phyloP scores from a whole-genome alignment of 1,140 invertebrate species.

The Diabrotica virgifera region DNA sequence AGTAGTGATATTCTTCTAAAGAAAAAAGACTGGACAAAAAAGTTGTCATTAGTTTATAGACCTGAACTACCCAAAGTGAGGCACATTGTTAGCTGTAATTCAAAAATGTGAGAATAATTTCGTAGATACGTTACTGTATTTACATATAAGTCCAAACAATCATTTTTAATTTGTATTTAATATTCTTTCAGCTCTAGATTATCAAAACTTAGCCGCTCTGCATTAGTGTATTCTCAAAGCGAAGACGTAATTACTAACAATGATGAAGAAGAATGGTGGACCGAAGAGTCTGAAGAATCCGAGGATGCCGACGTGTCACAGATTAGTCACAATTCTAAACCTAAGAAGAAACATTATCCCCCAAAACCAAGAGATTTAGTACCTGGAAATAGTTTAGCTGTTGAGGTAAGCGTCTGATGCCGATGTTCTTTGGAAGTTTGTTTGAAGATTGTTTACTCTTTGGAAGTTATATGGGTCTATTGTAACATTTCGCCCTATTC shows the following conservation, averaged over 20 bases:
- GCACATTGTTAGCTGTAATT: constrained; percentile 28
- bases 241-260: constrained; percentile 17
- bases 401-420: constrained; percentile 32
- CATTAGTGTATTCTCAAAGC: constrained; percentile 22
- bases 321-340: constrained; percentile 33
- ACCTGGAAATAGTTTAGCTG: constrained; percentile 38
- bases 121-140: too few relatives aligned
- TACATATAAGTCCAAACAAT: too few relatives aligned
- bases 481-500: too few relatives aligned
- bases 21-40: constrained; percentile 42
- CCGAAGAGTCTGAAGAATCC: constrained; percentile 43
- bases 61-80: constrained; percentile 34
- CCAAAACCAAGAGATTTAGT: constrained; percentile 38
- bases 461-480: too few relatives aligned
- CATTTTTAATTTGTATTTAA: too few relatives aligned
- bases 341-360: constrained; percentile 35
- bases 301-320: constrained; percentile 28
- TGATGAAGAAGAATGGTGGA: constrained; percentile 51
- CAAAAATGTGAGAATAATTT: constrained; percentile 30
- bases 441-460: neutral
- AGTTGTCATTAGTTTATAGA: constrained; percentile 35
- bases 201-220: constrained; percentile 27
- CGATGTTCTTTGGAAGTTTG: neutral
- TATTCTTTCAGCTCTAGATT: constrained; percentile 10
- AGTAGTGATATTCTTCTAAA: constrained; percentile 37